These are phyloP conservation scores for Anguilla anguilla DNA, from an alignment of 2,797 vertebrate genomes.

Conservation along the genomic window DNA sequence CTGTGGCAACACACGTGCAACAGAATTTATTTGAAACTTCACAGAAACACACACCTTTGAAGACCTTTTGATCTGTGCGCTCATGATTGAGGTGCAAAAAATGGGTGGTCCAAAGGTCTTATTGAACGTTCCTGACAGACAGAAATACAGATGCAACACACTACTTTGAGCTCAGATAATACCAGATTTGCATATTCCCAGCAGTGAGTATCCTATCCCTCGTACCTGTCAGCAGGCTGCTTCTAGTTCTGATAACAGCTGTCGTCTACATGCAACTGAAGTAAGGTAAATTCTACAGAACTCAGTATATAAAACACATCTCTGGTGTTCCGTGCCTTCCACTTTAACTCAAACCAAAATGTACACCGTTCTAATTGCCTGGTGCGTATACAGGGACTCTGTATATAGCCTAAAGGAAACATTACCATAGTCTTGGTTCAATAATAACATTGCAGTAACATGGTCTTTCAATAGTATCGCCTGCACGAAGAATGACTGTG, in stretches of 20 bases:
- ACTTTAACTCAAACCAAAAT: not conserved
- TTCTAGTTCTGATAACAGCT: constrained; percentile 1
- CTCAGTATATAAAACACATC: not conserved
- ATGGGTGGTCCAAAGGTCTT: not conserved
- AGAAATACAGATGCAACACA: not conserved
- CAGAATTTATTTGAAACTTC: not conserved
- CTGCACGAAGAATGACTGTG: not conserved
- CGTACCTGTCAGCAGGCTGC: not conserved
- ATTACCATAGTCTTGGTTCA: not conserved
- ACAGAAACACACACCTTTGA: not conserved
- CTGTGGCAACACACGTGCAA: not conserved
- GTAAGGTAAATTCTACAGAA: not conserved
- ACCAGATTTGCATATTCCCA: not conserved
- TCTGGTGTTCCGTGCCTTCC: not conserved
- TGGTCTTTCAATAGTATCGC: not conserved
- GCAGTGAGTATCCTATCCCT: not conserved
- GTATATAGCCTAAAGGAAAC: not conserved
- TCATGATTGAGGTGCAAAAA: not conserved
- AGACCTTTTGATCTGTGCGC: not conserved
- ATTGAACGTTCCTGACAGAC: not conserved
- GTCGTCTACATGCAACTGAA: not conserved
- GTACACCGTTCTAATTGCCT: not conserved
- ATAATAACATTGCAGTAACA: not conserved
- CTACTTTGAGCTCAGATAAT: not conserved
- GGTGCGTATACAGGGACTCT: not conserved